Evolutionary conservation across 53 echinoderm and acorn worm species (phyloP).

Genomic region (Pentamera pediparva): DNA sequence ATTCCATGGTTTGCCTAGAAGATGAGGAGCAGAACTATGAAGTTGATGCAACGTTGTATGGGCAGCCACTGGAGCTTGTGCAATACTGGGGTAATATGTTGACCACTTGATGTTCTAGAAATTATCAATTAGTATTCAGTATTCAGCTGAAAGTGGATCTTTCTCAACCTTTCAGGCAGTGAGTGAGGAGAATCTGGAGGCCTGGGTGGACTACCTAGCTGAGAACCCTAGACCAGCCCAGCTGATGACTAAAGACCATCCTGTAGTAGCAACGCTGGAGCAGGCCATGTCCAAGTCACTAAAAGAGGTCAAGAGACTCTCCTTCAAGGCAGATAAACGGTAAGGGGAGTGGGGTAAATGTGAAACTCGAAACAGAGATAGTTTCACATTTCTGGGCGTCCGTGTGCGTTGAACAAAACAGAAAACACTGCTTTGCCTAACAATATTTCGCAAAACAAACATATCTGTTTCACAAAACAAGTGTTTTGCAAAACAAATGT

Average conservation of each 20-base stretch:
- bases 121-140: too few species aligned
- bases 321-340: constrained; percentile 98
- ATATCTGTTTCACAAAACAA: too few species aligned
- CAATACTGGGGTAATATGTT: too few species aligned
- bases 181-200: constrained; percentile 57
- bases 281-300: constrained; percentile 71
- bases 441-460: too few species aligned
- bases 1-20: too few species aligned
- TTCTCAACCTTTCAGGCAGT: constrained; percentile 71
- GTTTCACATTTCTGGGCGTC: neutral
- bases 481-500: too few species aligned
- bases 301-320: constrained; percentile 76
- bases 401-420: neutral
- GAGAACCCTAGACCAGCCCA: constrained; percentile 83
- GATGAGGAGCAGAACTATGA: too few species aligned
- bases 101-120: too few species aligned
- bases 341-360: constrained; percentile 1
- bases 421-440: neutral
- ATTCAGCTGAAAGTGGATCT: too few species aligned
- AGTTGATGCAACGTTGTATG: too few species aligned
- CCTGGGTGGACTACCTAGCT: constrained; percentile 76
- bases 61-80: too few species aligned
- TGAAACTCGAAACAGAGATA: neutral
- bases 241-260: constrained; percentile 89
- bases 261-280: constrained; percentile 67